Conservation (phyloP, 2,888 invertebrate species). For the Lacanobia oleracea region DNA sequence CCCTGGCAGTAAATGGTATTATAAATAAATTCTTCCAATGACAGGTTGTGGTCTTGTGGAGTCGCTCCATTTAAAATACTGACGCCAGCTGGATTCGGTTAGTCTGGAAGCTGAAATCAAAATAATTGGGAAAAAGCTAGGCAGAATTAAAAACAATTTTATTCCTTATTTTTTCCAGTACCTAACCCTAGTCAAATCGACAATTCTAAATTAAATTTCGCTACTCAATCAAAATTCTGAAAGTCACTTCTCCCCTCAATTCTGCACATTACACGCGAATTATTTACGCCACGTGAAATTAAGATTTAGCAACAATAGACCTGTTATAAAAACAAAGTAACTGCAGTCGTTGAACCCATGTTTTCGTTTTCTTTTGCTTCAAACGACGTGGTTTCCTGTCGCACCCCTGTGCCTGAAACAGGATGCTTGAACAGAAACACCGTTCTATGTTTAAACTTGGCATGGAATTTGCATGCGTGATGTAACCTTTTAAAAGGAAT, state of each 20-base stretch:
- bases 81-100: too few relatives aligned
- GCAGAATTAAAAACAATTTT: too few relatives aligned
- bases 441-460: slow-evolving; percentile 39
- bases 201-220: neutral
- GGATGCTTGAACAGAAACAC: slow-evolving; percentile 57
- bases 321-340: slow-evolving; percentile 14
- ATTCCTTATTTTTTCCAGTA: too few relatives aligned
- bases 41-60: too few relatives aligned
- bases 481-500: slow-evolving; percentile 35
- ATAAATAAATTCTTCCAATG: too few relatives aligned
- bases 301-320: slow-evolving; percentile 9
- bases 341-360: slow-evolving; percentile 39
- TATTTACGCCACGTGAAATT: slow-evolving; percentile 21
- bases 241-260: slow-evolving; percentile 11
- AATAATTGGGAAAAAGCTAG: too few relatives aligned
- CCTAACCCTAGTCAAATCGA: neutral
- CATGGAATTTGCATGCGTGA: slow-evolving; percentile 28
- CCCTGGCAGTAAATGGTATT: too few relatives aligned
- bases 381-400: slow-evolving; percentile 51
- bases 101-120: too few relatives aligned
- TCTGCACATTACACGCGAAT: slow-evolving; percentile 36
- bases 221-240: slow-evolving; percentile 14
- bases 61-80: too few relatives aligned
- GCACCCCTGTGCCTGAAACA: slow-evolving; percentile 33
- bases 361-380: slow-evolving; percentile 39